These are phyloP conservation scores for Oreochromis tanganicae DNA, from an alignment of 2,113 vertebrate species.

Conservation along the genomic window DNA sequence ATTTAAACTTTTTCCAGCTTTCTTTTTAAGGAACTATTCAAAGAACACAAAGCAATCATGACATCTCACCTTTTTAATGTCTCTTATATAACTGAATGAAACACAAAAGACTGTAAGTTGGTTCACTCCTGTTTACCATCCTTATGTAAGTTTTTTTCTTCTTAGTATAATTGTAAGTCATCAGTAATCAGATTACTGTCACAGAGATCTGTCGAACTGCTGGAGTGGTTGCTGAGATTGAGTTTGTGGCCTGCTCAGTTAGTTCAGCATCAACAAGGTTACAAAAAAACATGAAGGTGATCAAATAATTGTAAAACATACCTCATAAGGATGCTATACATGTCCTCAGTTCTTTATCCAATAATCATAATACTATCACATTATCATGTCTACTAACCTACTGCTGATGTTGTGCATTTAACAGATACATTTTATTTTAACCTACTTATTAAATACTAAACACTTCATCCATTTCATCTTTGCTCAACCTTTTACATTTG, in stretches of 20 bases:
- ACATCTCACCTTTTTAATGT: background rate
- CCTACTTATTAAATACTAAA: background rate
- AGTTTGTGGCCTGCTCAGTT: accelerated
- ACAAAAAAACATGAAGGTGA: background rate
- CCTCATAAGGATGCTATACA: background rate
- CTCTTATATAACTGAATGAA: background rate
- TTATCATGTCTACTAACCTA: background rate
- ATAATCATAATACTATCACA: background rate
- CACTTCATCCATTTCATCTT: background rate
- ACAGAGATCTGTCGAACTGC: background rate
- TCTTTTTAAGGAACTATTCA: background rate
- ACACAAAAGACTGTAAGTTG: background rate
- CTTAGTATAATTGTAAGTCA: background rate
- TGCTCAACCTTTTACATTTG: background rate
- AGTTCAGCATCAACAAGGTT: background rate
- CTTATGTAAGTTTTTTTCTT: background rate
- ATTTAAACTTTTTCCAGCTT: background rate
- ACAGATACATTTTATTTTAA: background rate
- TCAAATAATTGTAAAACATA: background rate
- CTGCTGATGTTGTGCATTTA: background rate
- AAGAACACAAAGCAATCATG: background rate
- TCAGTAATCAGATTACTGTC: background rate
- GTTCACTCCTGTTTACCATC: background rate
- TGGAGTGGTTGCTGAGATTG: background rate
- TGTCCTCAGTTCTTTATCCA: background rate